phyloP scores from a whole-genome alignment of 2,797 vertebrate species.

The Otus scops region DNA sequence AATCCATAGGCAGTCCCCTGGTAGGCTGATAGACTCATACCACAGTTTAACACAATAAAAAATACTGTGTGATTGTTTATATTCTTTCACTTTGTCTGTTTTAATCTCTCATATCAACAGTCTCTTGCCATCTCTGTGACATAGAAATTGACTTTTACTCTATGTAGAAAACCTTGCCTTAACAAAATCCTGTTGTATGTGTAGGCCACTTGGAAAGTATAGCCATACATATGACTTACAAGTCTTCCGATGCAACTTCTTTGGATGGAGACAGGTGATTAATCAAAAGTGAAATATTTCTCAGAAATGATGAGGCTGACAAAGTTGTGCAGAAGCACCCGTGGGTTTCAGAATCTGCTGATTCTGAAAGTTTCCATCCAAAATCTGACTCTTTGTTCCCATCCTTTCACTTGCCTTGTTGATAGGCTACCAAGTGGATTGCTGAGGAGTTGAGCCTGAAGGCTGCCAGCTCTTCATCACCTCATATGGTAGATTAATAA shows the following conservation, averaged over 20 bases:
- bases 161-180: not conserved
- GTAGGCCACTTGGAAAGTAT: not conserved
- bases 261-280: not conserved
- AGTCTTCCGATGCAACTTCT: not conserved
- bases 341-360: not conserved
- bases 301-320: not conserved
- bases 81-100: not conserved
- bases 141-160: not conserved
- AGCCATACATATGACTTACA: not conserved
- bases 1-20: not conserved
- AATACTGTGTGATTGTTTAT: not conserved
- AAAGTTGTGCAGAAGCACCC: not conserved
- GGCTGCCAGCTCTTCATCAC: not conserved
- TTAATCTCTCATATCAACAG: not conserved
- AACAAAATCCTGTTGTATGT: not conserved
- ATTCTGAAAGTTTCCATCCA: not conserved
- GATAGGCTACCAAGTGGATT: not conserved
- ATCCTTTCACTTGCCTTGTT: fast-evolving
- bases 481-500: not conserved
- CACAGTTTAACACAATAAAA: not conserved
- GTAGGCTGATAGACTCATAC: not conserved
- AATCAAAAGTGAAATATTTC: not conserved
- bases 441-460: not conserved
- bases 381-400: not conserved
- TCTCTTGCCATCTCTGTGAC: not conserved